phyloP scores from a whole-genome alignment of 1,140 invertebrate species.

The Drosophila simulans region DNA sequence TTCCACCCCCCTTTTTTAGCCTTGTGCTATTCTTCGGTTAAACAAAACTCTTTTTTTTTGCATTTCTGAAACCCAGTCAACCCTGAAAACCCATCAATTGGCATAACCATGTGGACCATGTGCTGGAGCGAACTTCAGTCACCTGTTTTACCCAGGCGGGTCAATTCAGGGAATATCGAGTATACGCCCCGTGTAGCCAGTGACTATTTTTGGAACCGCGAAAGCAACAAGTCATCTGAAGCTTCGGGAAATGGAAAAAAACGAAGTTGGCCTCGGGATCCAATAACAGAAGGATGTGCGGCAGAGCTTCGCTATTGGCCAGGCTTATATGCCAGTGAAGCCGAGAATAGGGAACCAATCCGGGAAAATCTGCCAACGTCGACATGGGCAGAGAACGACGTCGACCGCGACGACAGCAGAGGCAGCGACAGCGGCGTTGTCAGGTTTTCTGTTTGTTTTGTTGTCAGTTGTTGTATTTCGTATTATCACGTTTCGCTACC shows the following conservation, averaged over 20 bases:
- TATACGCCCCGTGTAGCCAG: conserved; percentile 56
- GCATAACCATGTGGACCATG: background rate
- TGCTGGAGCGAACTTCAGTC: conserved; percentile 9
- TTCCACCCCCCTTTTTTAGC: background rate
- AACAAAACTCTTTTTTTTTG: conserved; percentile 1
- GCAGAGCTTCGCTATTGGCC: conserved; percentile 52
- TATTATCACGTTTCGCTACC: conserved; percentile 82
- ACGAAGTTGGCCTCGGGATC: conserved; percentile 1
- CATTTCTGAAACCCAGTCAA: background rate
- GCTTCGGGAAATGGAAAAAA: conserved; percentile 2
- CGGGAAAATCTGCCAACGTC: conserved; percentile 7
- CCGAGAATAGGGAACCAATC: conserved; percentile 50
- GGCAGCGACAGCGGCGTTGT: conserved; percentile 47
- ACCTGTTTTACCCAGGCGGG: conserved; percentile 26
- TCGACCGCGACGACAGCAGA: conserved; percentile 3
- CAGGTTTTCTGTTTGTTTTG: conserved; percentile 83
- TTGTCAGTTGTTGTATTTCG: conserved; percentile 75
- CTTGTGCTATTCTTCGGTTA: background rate
- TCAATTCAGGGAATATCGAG: conserved; percentile 35
- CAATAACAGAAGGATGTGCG: conserved; percentile 64
- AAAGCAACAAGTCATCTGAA: conserved; percentile 64
- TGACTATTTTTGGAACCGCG: conserved; percentile 36
- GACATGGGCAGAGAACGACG: background rate
- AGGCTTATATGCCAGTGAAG: conserved; percentile 30
- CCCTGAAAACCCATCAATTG: conserved; percentile 1